Base-by-base conservation (phyloP, 1,140 invertebrate genomes). In the Drosophila setifemur region DNA sequence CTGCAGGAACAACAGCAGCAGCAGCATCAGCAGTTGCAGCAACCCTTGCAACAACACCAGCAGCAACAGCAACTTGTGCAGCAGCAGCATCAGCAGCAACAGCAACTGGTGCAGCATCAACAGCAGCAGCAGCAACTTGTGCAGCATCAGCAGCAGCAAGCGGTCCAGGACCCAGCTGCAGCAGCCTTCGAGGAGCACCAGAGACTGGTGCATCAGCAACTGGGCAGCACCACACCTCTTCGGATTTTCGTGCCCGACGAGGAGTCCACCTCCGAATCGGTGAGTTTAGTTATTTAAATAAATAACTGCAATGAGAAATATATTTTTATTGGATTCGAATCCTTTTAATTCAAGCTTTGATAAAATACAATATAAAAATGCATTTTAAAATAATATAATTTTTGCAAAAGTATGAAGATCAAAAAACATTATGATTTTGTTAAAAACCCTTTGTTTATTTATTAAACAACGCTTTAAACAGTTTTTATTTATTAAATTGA, bases 221-320 rank as follows among this genome's bases (percentile, higher is more conserved):
- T 90, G 3, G 89, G 86, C 5, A 57, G 67, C 25, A 78, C 75
- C 39, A 83, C 86, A 3, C 89, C 89, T 0, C 29, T 90, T 8
- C 71, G 89, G 11, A 90, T 90, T 23, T 90, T 89, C 58, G 89
- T 90, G 4, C 89, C 89, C 16, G 89, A 90, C 39, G 89, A 90
- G 11, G 87, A 89, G 35, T 16, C 99, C 77, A 98, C 99, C 77
- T 98, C 98, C 5, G 82, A 87, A 54, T 49, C 76, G 57, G 82
- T 87, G 42, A 63, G 37, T 9, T 18, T 8, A 3, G 19, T 4
- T 14, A 6, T 3, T 12, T 1, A 1, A n/a, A 19, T 12, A 9
- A 6, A 11, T 2, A 2, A 12, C n/a, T 28, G 7, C 3, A 12
- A 21, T 6, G 8, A 3, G 1, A 4, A 21, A 35, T 12, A 37